Evolutionary conservation across 2,113 vertebrate species (phyloP), one percentile per base, ranked within the genome.

Genomic region (Saccopteryx leptura): DNA sequence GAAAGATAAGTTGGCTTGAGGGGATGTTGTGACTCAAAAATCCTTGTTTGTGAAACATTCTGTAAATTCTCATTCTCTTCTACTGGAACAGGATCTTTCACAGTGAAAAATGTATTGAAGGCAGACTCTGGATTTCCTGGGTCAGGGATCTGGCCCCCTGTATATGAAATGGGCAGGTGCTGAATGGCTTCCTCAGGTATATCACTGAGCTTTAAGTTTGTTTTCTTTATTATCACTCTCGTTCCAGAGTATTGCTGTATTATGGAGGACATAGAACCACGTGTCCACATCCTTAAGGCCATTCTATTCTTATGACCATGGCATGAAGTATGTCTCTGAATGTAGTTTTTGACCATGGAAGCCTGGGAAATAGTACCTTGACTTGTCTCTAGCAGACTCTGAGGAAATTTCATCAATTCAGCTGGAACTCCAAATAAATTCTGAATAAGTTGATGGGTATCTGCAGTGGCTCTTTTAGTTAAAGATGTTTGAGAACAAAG

Each of bases 351-450:
- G 68, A 74, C 56, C 50, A 86, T 78, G 54, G 92, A 95, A 91
- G 92, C 23, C 56, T 88, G 86, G 87, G 82, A 93, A 92, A 88
- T 74, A 46, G n/a, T 90, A 82, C 24, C 46, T 74, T 7, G 81
- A 89, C 72, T 72, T 31, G 74, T 96, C 65, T 95, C 23, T 91
- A 83, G 52, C 14, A 76, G 33, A 28, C 63, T 83, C 63, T 97
- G 92, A 56, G 97, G 96, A 95, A 88, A 82, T 93, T 90, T 71
- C 81, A 96, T 92, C 65, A 97, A 76, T 94, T 96, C 96, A 91
- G 88, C 90, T 89, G 96, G 96, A 93, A 97, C 50, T 72, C 96
- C 95, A 95, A 97, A 97, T 92, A 96, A 86, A 95, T 95, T 97
- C 54, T 96, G 88, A 85, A 95, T 65, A 82, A 54, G 91, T 12